Evolutionary conservation across 1,140 invertebrate genomes (phyloP), one percentile per base, ranked within the genome.

Genomic region (Nasonia vitripennis): DNA sequence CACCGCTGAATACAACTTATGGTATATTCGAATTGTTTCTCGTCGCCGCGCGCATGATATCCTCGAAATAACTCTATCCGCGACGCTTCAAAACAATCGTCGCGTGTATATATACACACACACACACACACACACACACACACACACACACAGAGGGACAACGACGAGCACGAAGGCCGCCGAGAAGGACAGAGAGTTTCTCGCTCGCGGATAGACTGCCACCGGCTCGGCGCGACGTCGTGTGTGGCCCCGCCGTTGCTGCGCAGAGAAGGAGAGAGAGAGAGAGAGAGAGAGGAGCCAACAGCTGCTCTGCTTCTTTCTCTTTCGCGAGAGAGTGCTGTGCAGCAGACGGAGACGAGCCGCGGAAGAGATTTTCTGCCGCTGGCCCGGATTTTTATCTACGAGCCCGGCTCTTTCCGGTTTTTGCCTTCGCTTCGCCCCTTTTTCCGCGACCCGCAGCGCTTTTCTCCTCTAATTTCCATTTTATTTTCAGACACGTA

Each of bases 171-270:
- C 51, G 73, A 84, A 82, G 80, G 83, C 79, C 83, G 80, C 51
- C 74, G 12, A 77, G 74, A 20, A 77, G 20, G 23, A 34, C 20
- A 48, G 41, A 77, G 74, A 51, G 45, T 41, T 74, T 75, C 86
- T 27, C 34, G 77, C 82, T 74, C 87, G 85, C 80, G 67, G 78
- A 83, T 71, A 79, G 87, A 80, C 75, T 81, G 83, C 84, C 86
- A 81, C 87, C 87, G 87, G 87, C 86, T 86, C 51, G 81, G 70
- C 17, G 83, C 78, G 51, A 86, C 88, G 85, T 87, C 87, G 87
- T 87, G 88, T 88, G 88, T 89, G 88, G 88, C 87, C 88, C 78
- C 67, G 41, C 79, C 74, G 74, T 41, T 51, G 51, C 70, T 71
- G 73, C 34, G 73, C 34, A 34, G 62, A 48, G 48, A 84, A 48